Base-by-base conservation (phyloP, 2,113 vertebrate genomes). In the Asarcornis scutulata region DNA sequence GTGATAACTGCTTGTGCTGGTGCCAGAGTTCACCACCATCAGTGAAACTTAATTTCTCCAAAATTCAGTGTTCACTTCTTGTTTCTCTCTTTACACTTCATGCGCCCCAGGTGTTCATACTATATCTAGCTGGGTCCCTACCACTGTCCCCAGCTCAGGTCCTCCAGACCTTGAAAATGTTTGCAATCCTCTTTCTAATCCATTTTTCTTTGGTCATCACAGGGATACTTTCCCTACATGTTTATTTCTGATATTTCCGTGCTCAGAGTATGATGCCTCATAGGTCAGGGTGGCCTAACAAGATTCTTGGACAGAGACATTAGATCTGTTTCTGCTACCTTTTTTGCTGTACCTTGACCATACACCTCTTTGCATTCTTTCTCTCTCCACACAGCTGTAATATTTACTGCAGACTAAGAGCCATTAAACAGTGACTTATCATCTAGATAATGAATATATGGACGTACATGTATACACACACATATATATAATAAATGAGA, bases 201-300 rank as follows among this genome's bases (percentile, higher is more conserved):
- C 6, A 5, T 66, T 83, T 89, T 23, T 7, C 27, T 55, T 27
- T 53, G 26, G 8, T 32, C 18, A 63, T 83, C 15, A 29, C n/a
- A 75, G 18, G 12, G 55, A 64, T 27, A 10, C 2, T 14, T 67
- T 83, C 32, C 9, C 11, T 62, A 31, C 16, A 50, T 13, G 16
- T 63, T 74, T 38, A 31, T 64, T 26, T 26, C 22, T 31, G 6
- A 2, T 36, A 13, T 21, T 18, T n/a, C 22, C 8, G n/a, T 50
- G 18, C 22, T 74, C 7, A 32, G 25, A 31, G 7, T 11, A 16
- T 13, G n/a, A 11, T 55, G 10, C 11, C 1, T 0, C 7, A 11
- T 2, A 12, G 4, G 8, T 83, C 29, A 48, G 17, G 68, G 15
- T 53, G 22, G 16, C 9, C n/a, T 27, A 55, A 23, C 13, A 6